Conservation (phyloP, 2,113 vertebrate species). For the Neolamprologus brichardi region DNA sequence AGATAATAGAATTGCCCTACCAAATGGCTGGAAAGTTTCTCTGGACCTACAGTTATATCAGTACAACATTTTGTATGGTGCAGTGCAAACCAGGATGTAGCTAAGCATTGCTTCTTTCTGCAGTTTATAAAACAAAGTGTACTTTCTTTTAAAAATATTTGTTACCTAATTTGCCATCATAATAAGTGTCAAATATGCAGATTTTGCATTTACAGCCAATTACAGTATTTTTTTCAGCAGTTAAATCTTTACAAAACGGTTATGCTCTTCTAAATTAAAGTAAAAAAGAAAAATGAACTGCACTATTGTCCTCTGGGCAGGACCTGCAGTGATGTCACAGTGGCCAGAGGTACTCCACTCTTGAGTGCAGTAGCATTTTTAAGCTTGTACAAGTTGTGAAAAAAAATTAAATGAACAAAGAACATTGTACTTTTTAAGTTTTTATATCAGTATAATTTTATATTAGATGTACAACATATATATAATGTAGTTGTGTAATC, state of each 20-base stretch:
- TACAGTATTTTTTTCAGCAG: background rate
- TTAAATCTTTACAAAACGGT: background rate
- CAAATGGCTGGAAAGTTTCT: background rate
- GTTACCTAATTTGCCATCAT: background rate
- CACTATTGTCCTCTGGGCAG: background rate
- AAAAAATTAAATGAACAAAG: background rate
- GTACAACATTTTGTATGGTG: background rate
- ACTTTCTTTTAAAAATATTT: background rate
- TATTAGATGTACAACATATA: background rate
- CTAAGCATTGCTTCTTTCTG: background rate
- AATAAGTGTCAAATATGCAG: background rate
- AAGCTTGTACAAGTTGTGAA: background rate
- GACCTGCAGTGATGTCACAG: background rate
- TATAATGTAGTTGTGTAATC: background rate
- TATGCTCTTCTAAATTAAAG: background rate
- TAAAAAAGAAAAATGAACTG: background rate
- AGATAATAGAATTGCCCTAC: fast-evolving
- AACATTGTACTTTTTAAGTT: background rate
- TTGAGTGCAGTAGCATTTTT: background rate
- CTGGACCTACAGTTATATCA: background rate
- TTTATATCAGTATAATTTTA: background rate
- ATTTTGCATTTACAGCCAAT: background rate
- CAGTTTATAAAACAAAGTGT: background rate
- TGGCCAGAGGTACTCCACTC: background rate
- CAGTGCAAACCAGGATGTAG: background rate